Base-by-base conservation (phyloP, 2,888 invertebrate species). In the Clepsis dumicolana region DNA sequence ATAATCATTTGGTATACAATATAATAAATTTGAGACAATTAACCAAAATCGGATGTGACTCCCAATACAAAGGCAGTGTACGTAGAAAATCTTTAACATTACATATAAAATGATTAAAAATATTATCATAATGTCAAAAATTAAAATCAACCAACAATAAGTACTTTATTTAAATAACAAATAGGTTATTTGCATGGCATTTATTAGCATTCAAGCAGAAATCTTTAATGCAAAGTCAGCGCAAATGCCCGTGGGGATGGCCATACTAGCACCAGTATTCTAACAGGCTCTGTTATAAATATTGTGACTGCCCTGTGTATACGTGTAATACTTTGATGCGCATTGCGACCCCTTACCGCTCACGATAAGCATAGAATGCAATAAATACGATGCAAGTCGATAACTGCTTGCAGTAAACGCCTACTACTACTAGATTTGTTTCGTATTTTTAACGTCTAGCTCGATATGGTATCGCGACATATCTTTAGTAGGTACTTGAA, bases 11-110 rank as follows among this genome's bases (percentile, higher is more conserved):
- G 35, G 14, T 12, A 12, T 8, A 35, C 16, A 32, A 12, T 10
- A 32, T 54, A 38, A 57, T 57, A 57, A 57, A 57, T 57, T 57
- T 38, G 57, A 57, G 57, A 57, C 57, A 5, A n/a, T 35, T 35
- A 14, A 18, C 8, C 3, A 57, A 57, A 57, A 25, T n/a, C 25
- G 27, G n/a, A 25, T 18, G n/a, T 52, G 14, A 25, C 27, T 27
- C 2, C n/a, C 52, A 52, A 52, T 52, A n/a, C 16, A 52, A 25
- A 27, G 27, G 52, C 52, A 52, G 52, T 52, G 27, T 25, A 52
- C 2, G 25, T n/a, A n/a, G 52, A 25, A 25, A 52, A 48, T 48
- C 48, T 21, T 44, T 4, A 38, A 14, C 14, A 44, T 44, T 44
- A 44, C 8, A 16, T 44, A 44, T 44, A 38, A 44, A 44, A 44